Base-by-base conservation (phyloP, 2,113 vertebrate genomes). In the Nycticryphes semicollaris region DNA sequence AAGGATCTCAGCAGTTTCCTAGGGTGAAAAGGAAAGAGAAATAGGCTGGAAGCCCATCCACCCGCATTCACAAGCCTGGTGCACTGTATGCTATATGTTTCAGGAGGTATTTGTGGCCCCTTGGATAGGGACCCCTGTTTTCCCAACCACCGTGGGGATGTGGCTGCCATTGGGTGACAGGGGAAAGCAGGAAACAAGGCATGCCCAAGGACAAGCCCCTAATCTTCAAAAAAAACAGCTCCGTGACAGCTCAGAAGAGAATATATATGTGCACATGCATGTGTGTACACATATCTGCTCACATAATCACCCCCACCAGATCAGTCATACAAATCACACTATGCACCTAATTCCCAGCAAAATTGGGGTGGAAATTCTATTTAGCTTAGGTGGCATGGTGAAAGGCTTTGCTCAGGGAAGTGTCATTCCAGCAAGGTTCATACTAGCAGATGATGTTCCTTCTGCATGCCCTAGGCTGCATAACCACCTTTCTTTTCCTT, bases 241-340 rank as follows among this genome's bases (percentile, higher is more conserved):
- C 24, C 20, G 18, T 64, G 59, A 64, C 23, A 64, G 25, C 23
- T 70, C 20, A 56, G 24, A 10, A 81, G 48, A 70, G 57, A 37
- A n/a, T 7, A 3, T 35, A 15, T 45, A 27, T 1, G 2, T 37
- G 23, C 6, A 6, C 24, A 41, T 37, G 28, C 3, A 0, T 24
- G 18, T 47, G 35, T 74, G 16, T 77, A 9, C 1, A 3, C 17
- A 14, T 25, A 39, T 11, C 3, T 9, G n/a, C 27, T 45, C 10
- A 41, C 25, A 45, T 4, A 20, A 66, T 77, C 41, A 33, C 21
- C 27, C 8, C 18, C 45, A 70, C 11, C n/a, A 64, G 33, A n/a
- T 22, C 41, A 68, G 45, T 47, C 80, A 72, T 2, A 13, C 12
- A n/a, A 21, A 20, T 33, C 63, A 39, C 19, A 35, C 39, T 3